Evolutionary conservation across 2,888 invertebrate species (phyloP).

Genomic region (Seira ritae): DNA sequence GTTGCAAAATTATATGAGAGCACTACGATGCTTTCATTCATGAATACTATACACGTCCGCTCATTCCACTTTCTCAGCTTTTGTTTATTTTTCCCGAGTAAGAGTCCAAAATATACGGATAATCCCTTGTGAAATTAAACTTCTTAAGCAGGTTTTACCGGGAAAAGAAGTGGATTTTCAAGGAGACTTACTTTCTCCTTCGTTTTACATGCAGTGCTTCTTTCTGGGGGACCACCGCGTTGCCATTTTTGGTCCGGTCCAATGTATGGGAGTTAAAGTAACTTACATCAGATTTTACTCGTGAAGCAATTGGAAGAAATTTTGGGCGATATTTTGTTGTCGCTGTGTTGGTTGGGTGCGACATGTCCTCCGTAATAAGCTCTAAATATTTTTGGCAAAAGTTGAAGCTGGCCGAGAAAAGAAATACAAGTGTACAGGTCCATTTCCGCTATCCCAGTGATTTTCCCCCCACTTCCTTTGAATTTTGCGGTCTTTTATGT

Average conservation of each 20-base stretch:
- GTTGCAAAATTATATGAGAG: neutral
- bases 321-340: neutral
- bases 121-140: slow-evolving; percentile 65
- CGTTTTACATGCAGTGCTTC: neutral
- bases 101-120: slow-evolving; percentile 56
- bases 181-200: neutral
- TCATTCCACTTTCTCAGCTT: neutral
- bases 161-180: slow-evolving; percentile 50
- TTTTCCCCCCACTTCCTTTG: slow-evolving; percentile 53
- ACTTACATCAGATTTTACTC: no score
- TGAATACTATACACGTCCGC: neutral
- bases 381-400: no score
- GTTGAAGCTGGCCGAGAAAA: neutral
- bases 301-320: no score
- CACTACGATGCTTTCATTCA: neutral
- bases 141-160: slow-evolving; percentile 45
- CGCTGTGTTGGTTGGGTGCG: no score
- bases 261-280: neutral
- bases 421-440: slow-evolving; percentile 4
- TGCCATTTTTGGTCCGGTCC: neutral
- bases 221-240: neutral
- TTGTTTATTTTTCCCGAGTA: slow-evolving; percentile 54
- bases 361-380: no score
- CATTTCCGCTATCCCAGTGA: slow-evolving; percentile 56
- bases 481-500: slow-evolving; percentile 44